phyloP scores from a whole-genome alignment of 1,140 invertebrate genomes.

The Armadillidium nasatum region DNA sequence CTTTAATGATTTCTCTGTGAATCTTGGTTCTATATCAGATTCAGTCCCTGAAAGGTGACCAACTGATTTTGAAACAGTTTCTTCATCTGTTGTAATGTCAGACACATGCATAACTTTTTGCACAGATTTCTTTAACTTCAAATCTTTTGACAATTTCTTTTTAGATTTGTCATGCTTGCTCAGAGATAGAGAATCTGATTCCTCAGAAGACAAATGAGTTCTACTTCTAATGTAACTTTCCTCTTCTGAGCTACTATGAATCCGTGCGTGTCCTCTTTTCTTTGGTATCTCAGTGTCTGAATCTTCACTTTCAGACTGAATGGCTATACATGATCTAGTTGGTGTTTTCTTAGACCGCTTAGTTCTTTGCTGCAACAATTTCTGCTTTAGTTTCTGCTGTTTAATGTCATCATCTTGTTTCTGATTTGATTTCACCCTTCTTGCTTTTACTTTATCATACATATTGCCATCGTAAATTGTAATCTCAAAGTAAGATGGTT shows the following conservation, averaged over 20 bases:
- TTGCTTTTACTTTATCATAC: conserved; percentile 96
- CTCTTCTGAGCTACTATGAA: conserved; percentile 32
- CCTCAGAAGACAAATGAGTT: conserved; percentile 33
- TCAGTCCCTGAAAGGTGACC: neutral
- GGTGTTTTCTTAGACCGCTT: neutral
- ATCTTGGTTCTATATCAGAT: neutral
- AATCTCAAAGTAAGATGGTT: conserved; percentile 84
- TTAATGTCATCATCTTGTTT: conserved; percentile 80
- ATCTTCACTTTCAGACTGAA: neutral
- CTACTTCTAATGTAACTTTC: conserved; percentile 22
- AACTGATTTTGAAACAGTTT: conserved; percentile 27
- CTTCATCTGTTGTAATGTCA: conserved; percentile 41
- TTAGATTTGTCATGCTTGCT: conserved; percentile 43
- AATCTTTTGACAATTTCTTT: conserved; percentile 37
- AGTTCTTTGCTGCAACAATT: conserved; percentile 35
- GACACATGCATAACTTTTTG: conserved; percentile 36
- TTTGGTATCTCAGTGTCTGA: conserved; percentile 26
- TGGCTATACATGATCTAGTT: neutral
- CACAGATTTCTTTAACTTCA: conserved; percentile 31
- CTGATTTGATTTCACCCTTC: conserved; percentile 75
- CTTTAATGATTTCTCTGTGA: neutral
- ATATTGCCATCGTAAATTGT: conserved; percentile 86
- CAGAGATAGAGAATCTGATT: conserved; percentile 38
- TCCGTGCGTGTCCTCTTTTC: conserved; percentile 45
- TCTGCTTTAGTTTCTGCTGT: conserved; percentile 61